Conservation (phyloP, 2,113 vertebrate genomes). For the Brachyistius frenatus region DNA sequence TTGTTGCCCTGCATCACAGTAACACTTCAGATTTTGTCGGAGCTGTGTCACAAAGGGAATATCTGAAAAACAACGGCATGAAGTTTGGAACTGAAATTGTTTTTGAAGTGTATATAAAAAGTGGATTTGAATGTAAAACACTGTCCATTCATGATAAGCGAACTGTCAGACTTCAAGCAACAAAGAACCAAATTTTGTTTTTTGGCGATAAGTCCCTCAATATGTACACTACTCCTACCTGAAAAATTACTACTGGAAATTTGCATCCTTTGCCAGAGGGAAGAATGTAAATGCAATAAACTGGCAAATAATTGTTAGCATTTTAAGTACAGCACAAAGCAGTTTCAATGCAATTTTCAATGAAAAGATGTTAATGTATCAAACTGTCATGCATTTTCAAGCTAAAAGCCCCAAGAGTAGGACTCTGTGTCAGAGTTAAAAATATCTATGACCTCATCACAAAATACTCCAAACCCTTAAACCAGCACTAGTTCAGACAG, state of each 20-base stretch:
- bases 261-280: background rate
- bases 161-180: too few species aligned
- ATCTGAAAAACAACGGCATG: too few species aligned
- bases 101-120: too few species aligned
- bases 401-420: background rate
- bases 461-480: background rate
- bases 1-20: too few species aligned
- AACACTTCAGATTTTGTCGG: too few species aligned
- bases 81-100: too few species aligned
- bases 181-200: too few species aligned
- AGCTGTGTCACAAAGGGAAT: too few species aligned
- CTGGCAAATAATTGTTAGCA: background rate
- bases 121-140: too few species aligned
- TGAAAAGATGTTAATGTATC: background rate
- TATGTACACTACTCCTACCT: background rate
- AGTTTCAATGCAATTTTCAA: background rate
- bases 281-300: background rate
- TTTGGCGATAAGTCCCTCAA: too few species aligned
- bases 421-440: background rate
- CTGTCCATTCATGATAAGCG: too few species aligned
- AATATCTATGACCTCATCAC: background rate
- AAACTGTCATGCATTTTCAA: background rate
- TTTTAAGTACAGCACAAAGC: background rate
- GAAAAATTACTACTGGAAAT: background rate
- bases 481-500: slow-evolving; percentile 20